These are phyloP conservation scores for Willisornis vidua DNA, from an alignment of 2,113 vertebrate genomes.

Conservation along the genomic window DNA sequence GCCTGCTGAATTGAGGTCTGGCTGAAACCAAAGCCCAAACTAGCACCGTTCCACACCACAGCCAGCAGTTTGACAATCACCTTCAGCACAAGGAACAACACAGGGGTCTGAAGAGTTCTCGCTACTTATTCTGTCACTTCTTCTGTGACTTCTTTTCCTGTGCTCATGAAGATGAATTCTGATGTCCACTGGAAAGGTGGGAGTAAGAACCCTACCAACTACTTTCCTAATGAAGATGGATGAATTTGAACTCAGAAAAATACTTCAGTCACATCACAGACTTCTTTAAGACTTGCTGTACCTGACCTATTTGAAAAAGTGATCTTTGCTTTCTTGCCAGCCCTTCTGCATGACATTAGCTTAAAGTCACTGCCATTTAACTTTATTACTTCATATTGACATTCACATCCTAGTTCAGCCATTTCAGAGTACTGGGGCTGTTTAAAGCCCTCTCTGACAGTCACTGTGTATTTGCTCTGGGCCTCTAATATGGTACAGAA, in stretches of 20 bases:
- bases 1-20: no score
- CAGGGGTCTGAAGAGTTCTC: not conserved
- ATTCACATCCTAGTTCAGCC: not conserved
- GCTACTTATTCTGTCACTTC: not conserved
- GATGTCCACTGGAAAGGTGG: not conserved
- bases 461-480: not conserved
- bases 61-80: not conserved
- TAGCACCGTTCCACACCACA: not conserved
- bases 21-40: no score
- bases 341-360: not conserved
- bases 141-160: not conserved
- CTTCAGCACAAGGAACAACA: not conserved
- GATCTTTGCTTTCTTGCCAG: not conserved
- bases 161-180: not conserved
- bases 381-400: not conserved
- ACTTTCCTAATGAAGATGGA: not conserved
- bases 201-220: not conserved
- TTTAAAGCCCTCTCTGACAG: not conserved
- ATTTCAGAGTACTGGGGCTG: not conserved
- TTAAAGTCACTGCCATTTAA: not conserved
- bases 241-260: not conserved
- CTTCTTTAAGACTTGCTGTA: not conserved
- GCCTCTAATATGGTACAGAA: not conserved
- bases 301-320: not conserved
- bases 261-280: not conserved